phyloP scores from a whole-genome alignment of 2,888 invertebrate genomes.

The Meteorus cinctellus region DNA sequence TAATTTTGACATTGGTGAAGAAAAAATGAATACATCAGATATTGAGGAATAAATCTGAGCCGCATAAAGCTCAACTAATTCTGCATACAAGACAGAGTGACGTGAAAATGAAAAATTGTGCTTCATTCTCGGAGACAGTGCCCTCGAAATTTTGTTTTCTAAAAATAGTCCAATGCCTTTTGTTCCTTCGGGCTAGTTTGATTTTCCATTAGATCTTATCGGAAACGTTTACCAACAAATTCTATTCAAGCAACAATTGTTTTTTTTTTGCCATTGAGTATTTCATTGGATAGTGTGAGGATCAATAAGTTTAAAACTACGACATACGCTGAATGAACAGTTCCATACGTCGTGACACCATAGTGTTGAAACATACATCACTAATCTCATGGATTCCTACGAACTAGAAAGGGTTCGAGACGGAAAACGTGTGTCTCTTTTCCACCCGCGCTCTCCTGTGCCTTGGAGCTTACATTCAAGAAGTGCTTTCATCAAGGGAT shows the following conservation, averaged over 20 bases:
- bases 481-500: constrained; percentile 17
- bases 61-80: neutral
- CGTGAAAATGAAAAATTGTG: neutral
- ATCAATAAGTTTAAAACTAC: too few species aligned
- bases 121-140: neutral
- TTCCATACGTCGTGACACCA: constrained; percentile 4
- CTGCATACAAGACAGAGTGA: neutral
- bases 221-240: too few species aligned
- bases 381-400: constrained; percentile 32
- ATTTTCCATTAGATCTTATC: too few species aligned
- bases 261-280: too few species aligned
- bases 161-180: neutral
- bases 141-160: neutral
- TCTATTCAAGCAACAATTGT: too few species aligned
- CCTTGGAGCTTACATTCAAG: constrained; percentile 17
- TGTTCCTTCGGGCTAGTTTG: neutral
- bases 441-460: neutral
- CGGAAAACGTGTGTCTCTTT: neutral
- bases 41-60: neutral
- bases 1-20: neutral
- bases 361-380: constrained; percentile 24
- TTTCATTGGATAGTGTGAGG: too few species aligned
- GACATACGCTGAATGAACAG: too few species aligned
- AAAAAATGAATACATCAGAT: neutral
- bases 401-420: constrained; percentile 32